These are phyloP conservation scores for Thysanoteuthis rhombus DNA, from an alignment of 2,888 invertebrate species.

Conservation along the genomic window DNA sequence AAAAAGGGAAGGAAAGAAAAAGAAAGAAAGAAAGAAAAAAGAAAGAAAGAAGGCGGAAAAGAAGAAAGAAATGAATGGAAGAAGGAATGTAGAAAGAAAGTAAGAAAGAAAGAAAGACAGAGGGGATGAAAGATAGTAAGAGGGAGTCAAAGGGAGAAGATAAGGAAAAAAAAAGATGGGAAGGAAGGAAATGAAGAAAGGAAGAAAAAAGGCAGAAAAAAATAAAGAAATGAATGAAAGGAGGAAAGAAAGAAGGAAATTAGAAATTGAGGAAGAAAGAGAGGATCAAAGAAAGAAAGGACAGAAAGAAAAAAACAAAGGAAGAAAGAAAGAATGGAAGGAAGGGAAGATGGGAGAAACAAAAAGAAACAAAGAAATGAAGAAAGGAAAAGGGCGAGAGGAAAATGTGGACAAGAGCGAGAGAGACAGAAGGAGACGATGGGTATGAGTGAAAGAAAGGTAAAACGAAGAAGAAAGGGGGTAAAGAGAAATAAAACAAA, in stretches of 20 bases:
- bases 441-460: too few relatives aligned
- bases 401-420: too few relatives aligned
- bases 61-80: not conserved
- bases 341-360: too few relatives aligned
- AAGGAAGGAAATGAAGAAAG: not conserved
- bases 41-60: not conserved
- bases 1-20: not conserved
- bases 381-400: too few relatives aligned
- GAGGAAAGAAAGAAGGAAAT: not conserved
- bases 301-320: not conserved
- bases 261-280: not conserved
- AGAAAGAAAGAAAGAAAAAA: not conserved
- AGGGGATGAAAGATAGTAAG: not conserved
- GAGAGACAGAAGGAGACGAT: too few relatives aligned
- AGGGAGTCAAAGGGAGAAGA: not conserved
- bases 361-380: too few relatives aligned
- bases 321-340: too few relatives aligned
- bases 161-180: not conserved
- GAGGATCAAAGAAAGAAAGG: not conserved
- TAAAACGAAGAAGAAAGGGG: too few relatives aligned
- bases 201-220: not conserved
- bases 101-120: not conserved
- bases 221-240: not conserved
- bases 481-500: too few relatives aligned
- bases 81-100: not conserved